Percentiles rank a stretch among this genome's conserved stretches.
Evolutionary conservation across 2,113 vertebrate genomes (phyloP).

Genomic region (Pitta sordida): DNA sequence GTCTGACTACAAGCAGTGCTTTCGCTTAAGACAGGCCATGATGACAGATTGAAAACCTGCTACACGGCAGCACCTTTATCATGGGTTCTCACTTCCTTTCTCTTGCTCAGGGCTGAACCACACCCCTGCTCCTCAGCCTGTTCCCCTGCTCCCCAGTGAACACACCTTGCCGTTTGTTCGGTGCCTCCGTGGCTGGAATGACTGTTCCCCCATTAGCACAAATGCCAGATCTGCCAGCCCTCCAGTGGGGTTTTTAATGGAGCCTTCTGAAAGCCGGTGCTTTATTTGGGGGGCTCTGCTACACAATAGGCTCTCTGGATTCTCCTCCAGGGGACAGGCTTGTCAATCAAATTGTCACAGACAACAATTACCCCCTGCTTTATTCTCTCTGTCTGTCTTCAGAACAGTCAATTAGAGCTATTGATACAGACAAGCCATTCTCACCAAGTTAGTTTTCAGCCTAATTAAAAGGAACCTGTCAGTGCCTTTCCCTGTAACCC

Average conservation of each 20-base stretch:
- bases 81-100: neutral
- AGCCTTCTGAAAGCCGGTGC: slow-evolving; percentile 38
- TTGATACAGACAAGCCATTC: slow-evolving; percentile 66
- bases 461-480: slow-evolving; percentile 72
- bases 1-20: neutral
- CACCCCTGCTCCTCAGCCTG: neutral
- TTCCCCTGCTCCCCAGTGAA: neutral
- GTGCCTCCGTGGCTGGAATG: neutral
- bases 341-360: slow-evolving; percentile 67
- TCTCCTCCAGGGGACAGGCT: slow-evolving; percentile 64
- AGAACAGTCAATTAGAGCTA: slow-evolving; percentile 67
- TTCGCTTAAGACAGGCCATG: neutral
- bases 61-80: neutral
- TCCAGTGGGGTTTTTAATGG: slow-evolving; percentile 32
- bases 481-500: slow-evolving; percentile 48
- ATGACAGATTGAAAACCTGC: neutral
- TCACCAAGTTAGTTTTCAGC: slow-evolving; percentile 59
- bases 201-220: neutral
- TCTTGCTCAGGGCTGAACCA: neutral
- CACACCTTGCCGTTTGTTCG: neutral
- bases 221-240: neutral
- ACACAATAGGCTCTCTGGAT: slow-evolving; percentile 48
- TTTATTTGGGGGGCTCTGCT: slow-evolving; percentile 33
- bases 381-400: slow-evolving; percentile 55
- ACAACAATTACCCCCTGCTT: slow-evolving; percentile 66